These are phyloP conservation scores for Drosophila niveifrons DNA, from an alignment of 2,888 invertebrate genomes.

Conservation along the genomic window DNA sequence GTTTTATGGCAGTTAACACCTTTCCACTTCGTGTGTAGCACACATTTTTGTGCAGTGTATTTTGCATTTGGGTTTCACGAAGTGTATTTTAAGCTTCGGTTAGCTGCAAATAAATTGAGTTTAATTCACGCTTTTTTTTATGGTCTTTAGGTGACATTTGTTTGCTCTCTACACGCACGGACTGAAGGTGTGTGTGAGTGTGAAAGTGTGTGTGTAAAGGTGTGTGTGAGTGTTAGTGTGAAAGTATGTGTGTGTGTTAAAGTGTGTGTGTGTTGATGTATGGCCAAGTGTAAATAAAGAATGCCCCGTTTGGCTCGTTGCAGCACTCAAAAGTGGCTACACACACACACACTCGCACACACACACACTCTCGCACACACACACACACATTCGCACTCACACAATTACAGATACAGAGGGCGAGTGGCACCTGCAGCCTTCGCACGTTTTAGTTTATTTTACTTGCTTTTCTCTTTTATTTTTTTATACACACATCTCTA, in stretches of 20 bases:
- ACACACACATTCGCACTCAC: slow-evolving; percentile 24
- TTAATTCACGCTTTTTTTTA: slow-evolving; percentile 37
- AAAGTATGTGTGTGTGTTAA: slow-evolving; percentile 8
- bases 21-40: too few species aligned
- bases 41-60: slow-evolving; percentile 35
- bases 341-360: slow-evolving; percentile 38
- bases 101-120: slow-evolving; percentile 40
- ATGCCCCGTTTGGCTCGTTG: slow-evolving; percentile 56
- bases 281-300: slow-evolving; percentile 67
- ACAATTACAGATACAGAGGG: background rate
- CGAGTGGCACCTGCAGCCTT: slow-evolving; percentile 45
- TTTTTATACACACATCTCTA: background rate
- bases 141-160: slow-evolving; percentile 38
- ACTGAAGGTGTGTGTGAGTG: background rate
- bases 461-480: slow-evolving; percentile 15
- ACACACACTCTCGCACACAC: slow-evolving; percentile 25
- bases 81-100: slow-evolving; percentile 26
- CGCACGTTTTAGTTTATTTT: slow-evolving; percentile 34
- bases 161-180: slow-evolving; percentile 14
- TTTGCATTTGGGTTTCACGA: background rate
- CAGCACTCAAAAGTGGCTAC: slow-evolving; percentile 61
- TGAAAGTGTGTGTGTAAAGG: background rate
- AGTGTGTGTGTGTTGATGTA: slow-evolving; percentile 47
- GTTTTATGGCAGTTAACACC: too few species aligned
- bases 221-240: slow-evolving; percentile 5